A percentile compares a stretch with the other conserved stretches of the same genome.
These are phyloP conservation scores for Calcarius lapponicus DNA, from an alignment of 2,797 vertebrate genomes.

Conservation along the genomic window DNA sequence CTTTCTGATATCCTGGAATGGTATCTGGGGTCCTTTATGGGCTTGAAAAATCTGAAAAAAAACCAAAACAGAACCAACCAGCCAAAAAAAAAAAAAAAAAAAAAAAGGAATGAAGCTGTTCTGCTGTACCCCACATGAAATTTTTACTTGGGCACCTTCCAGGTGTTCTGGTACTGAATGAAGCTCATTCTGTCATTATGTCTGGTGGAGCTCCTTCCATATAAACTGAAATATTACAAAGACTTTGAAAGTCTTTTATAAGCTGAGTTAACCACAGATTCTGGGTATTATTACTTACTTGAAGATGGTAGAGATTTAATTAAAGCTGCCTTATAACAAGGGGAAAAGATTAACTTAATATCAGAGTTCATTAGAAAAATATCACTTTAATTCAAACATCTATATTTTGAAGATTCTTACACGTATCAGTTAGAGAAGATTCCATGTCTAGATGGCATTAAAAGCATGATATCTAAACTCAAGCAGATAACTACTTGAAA, in stretches of 20 bases:
- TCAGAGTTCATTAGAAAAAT: conserved; percentile 21
- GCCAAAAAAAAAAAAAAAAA: not conserved
- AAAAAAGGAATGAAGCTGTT: not conserved
- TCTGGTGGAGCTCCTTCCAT: not conserved
- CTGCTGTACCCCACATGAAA: not conserved
- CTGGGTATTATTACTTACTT: not conserved
- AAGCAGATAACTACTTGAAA: conserved; percentile 37
- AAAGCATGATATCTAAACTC: not conserved
- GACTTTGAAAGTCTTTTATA: not conserved
- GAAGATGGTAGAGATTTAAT: conserved; percentile 37
- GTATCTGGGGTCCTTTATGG: not conserved
- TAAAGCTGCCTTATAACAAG: conserved; percentile 31
- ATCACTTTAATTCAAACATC: conserved; percentile 43
- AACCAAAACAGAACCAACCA: not conserved
- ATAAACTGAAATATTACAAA: not conserved
- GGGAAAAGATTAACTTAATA: conserved; percentile 7
- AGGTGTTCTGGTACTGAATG: not conserved
- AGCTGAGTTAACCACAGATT: not conserved
- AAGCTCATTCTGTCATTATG: not conserved
- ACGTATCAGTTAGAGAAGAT: conserved; percentile 24
- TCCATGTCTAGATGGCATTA: not conserved
- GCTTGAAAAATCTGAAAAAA: not conserved
- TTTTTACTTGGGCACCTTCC: not conserved
- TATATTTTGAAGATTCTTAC: conserved; percentile 52
- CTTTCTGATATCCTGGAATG: not conserved